Percentiles rank a stretch among this genome's conserved stretches.
phyloP scores from a whole-genome alignment of 1,140 invertebrate species.

The Zelostemma sp. region DNA sequence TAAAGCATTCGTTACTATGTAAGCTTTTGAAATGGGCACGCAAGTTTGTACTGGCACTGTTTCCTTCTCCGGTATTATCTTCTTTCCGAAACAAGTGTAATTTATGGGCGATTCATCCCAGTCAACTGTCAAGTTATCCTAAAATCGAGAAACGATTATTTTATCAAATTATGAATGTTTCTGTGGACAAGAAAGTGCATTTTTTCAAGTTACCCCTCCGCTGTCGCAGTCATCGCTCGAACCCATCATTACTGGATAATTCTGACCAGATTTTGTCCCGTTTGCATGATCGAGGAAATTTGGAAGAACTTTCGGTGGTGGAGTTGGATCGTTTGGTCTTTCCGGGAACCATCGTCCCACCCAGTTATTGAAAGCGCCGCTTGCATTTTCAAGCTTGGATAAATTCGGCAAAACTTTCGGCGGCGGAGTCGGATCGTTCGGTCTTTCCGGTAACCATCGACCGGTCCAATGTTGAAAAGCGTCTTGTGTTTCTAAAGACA shows the following conservation, averaged over 20 bases:
- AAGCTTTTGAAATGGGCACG: conserved; percentile 74
- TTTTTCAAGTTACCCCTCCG: conserved; percentile 72
- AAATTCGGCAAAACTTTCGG: conserved; percentile 50
- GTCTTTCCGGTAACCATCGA: conserved; percentile 61
- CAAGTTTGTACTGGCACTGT: conserved; percentile 71
- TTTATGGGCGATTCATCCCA: conserved; percentile 77
- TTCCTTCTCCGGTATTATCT: conserved; percentile 66
- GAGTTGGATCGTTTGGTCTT: conserved; percentile 51
- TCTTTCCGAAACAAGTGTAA: conserved; percentile 76
- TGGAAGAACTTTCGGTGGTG: conserved; percentile 53
- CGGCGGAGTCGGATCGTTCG: conserved; percentile 53
- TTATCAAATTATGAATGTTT: background rate
- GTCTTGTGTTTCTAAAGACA: background rate
- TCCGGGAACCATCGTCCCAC: conserved; percentile 63
- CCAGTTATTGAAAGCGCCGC: conserved; percentile 51
- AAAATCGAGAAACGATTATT: conserved; percentile 45
- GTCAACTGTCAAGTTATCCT: conserved; percentile 79
- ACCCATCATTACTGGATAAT: conserved; percentile 71
- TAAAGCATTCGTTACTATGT: too few species aligned
- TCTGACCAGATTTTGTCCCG: too few species aligned
- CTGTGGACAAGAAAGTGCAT: conserved; percentile 1
- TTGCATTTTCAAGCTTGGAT: too few species aligned
- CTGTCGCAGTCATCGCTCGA: conserved; percentile 75
- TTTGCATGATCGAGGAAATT: conserved; percentile 15
- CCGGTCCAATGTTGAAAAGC: conserved; percentile 57